phyloP scores from a whole-genome alignment of 2,113 vertebrate species.

The Poeciliopsis prolifica region DNA sequence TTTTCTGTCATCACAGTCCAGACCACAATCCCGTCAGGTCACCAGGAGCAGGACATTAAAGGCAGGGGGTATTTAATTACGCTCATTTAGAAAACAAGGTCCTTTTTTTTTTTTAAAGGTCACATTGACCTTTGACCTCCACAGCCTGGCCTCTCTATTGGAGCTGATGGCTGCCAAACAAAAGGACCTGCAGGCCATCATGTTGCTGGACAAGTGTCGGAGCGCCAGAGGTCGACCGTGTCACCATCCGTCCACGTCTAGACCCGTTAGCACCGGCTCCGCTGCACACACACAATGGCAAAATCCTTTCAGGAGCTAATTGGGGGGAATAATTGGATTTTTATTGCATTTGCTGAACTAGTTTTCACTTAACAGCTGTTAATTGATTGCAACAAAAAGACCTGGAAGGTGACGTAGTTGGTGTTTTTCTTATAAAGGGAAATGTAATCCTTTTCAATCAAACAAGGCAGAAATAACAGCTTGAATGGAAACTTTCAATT shows the following conservation, averaged over 20 bases:
- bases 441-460: background rate
- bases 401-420: too few species aligned
- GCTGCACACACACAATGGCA: slow-evolving; percentile 27
- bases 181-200: slow-evolving; percentile 60
- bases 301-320: slow-evolving; percentile 10
- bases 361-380: slow-evolving; percentile 52
- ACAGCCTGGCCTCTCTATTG: slow-evolving; percentile 27
- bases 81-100: slow-evolving; percentile 74
- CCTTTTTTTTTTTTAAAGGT: slow-evolving; percentile 34
- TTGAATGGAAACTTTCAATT: background rate
- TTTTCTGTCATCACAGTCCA: background rate
- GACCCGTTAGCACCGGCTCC: slow-evolving; percentile 52
- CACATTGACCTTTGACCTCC: slow-evolving; percentile 57
- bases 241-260: slow-evolving; percentile 68
- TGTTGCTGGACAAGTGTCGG: slow-evolving; percentile 66
- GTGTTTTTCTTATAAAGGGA: background rate
- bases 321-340: slow-evolving; percentile 27
- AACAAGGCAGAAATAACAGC: background rate
- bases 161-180: slow-evolving; percentile 60
- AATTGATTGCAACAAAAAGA: background rate
- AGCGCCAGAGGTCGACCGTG: slow-evolving; percentile 51
- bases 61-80: slow-evolving; percentile 42
- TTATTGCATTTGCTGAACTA: slow-evolving; percentile 16
- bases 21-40: slow-evolving; percentile 6
- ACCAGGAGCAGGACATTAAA: slow-evolving; percentile 5